These are phyloP conservation scores for Drosophila anomalata DNA, from an alignment of 2,888 invertebrate genomes.

Conservation along the genomic window DNA sequence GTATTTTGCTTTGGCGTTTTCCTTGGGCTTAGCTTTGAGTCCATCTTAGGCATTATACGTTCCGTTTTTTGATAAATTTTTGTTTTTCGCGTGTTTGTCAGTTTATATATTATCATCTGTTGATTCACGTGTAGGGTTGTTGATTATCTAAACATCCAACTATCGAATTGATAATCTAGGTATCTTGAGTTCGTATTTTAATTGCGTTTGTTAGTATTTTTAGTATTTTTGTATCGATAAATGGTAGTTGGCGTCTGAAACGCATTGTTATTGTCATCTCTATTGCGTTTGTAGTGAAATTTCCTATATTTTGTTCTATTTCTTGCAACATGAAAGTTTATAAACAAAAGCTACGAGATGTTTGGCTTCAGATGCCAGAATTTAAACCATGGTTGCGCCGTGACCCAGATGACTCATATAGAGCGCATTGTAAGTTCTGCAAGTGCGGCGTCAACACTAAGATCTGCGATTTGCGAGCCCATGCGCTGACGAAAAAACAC, in stretches of 20 bases:
- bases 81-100: not conserved
- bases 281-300: constrained; percentile 26
- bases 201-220: not conserved
- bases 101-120: too few species aligned
- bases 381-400: constrained; percentile 58
- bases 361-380: constrained; percentile 69
- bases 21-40: constrained; percentile 38
- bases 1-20: constrained; percentile 55
- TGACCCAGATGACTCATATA: constrained; percentile 67
- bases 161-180: too few species aligned
- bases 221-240: not conserved
- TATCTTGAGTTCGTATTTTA: too few species aligned
- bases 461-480: constrained; percentile 64
- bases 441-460: constrained; percentile 68
- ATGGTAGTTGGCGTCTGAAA: constrained; percentile 18
- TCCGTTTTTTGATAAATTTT: not conserved
- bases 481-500: constrained; percentile 65
- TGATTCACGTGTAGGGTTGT: too few species aligned
- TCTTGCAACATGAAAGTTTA: constrained; percentile 56
- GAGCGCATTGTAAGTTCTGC: constrained; percentile 63
- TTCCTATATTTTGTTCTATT: constrained; percentile 14
- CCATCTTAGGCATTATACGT: constrained; percentile 28
- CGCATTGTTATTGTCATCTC: constrained; percentile 46
- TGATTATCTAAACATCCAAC: too few species aligned
- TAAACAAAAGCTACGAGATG: constrained; percentile 66